These are phyloP conservation scores for Potamilus streckersoni DNA, from an alignment of 1,140 invertebrate genomes.

Conservation along the genomic window DNA sequence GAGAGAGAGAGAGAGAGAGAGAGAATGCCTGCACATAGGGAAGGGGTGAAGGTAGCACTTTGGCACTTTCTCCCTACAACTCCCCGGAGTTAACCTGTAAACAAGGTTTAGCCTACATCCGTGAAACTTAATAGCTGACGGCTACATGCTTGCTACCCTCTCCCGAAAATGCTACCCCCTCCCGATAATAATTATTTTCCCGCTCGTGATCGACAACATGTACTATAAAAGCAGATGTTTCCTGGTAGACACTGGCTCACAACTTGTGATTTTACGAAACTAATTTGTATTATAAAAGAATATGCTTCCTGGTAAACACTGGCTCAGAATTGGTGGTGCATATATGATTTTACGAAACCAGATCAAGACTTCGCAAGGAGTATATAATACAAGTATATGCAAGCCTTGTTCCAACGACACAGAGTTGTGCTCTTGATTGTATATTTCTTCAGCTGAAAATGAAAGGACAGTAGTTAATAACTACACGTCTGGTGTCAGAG, in stretches of 20 bases:
- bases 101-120: too few relatives aligned
- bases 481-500: background rate
- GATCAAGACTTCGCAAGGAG: too few relatives aligned
- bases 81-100: background rate
- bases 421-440: background rate
- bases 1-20: constrained; percentile 21
- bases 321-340: background rate
- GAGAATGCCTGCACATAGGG: background rate
- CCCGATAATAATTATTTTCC: too few relatives aligned
- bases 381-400: too few relatives aligned
- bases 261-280: background rate
- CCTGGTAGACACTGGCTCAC: background rate
- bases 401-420: background rate
- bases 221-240: background rate
- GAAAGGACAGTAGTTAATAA: constrained; percentile 2
- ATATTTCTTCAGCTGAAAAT: background rate
- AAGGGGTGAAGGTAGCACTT: background rate
- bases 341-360: background rate
- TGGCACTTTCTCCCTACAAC: background rate
- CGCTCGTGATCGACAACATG: background rate
- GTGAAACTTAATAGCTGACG: too few relatives aligned
- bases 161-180: too few relatives aligned
- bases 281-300: background rate
- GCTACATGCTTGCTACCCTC: too few relatives aligned
- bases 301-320: background rate